Base-by-base conservation (phyloP, 2,888 invertebrate genomes). In the Tachina grossa region DNA sequence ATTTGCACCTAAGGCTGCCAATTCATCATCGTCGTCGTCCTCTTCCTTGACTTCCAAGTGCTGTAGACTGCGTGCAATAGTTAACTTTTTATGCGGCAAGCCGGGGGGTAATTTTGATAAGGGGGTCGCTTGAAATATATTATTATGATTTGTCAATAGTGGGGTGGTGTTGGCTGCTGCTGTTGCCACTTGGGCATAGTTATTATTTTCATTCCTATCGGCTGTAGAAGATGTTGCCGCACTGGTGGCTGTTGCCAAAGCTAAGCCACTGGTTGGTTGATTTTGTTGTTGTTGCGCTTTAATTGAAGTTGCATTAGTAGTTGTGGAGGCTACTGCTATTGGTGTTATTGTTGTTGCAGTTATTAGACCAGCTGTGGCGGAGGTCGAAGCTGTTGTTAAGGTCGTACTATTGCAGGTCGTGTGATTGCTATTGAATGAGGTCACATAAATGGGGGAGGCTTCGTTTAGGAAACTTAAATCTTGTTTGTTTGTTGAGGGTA, bases 41-140 rank as follows among this genome's bases (percentile, higher is more conserved):
- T 98, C 94, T 93, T 98, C 98, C 39, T 98, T 98, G 13, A 98
- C 97, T 90, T 98, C 98, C 63, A 99, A 98, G 93, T 98, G 98
- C 91, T 97, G 96, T 93, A 99, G 98, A 90, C 98, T 97, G 88
- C 98, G 97, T 41, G 99, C 99, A 81, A 99, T 94, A 92, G 99
- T 98, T 89, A 98, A 94, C 92, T 98, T 98, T 11, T 99, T 99
- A 89, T 98, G 98, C 92, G 98, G 98, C 86, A 97, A 95, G 97
- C 91, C 98, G 98, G 0, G 99, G 98, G 91, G 99, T 98, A 93
- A 98, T 99, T 41, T 90, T 87, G 39, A 72, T 55, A 96, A 47
- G 63, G 87, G 98, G 97, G 91, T 97, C 95, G 91, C 98, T 96
- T 93, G 97, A 43, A 72, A 83, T 63, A 83, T 83, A 61, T 96